A percentile compares a stretch with the other conserved stretches of the same genome.
These are phyloP conservation scores for Margaritifera margaritifera DNA, from an alignment of 2,888 invertebrate species.

Conservation along the genomic window DNA sequence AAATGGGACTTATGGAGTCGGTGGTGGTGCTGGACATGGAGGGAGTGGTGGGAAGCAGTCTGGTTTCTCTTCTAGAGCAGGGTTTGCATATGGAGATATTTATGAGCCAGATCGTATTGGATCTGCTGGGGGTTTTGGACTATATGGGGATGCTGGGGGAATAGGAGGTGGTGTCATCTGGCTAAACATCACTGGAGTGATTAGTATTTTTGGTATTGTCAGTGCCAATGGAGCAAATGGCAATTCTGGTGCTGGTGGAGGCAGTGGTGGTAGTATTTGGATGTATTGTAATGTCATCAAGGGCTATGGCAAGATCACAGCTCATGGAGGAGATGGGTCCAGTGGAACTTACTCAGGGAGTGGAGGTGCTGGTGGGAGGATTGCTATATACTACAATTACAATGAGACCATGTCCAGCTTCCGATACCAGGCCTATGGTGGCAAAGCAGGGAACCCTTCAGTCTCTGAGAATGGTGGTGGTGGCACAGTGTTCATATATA, in stretches of 20 bases:
- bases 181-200: conserved; percentile 57
- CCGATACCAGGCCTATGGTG: conserved; percentile 49
- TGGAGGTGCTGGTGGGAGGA: conserved; percentile 59
- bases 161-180: conserved; percentile 56
- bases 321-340: conserved; percentile 51
- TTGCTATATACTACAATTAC: conserved; percentile 54
- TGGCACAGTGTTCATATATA: conserved; percentile 55
- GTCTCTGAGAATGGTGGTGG: conserved; percentile 51
- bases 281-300: conserved; percentile 51
- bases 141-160: conserved; percentile 37
- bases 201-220: conserved; percentile 56
- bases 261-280: conserved; percentile 60
- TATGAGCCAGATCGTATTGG: conserved; percentile 57
- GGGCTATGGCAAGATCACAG: conserved; percentile 56
- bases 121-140: conserved; percentile 49
- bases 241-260: conserved; percentile 45
- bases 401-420: conserved; percentile 58
- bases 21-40: conserved; percentile 56
- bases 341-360: conserved; percentile 34
- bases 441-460: conserved; percentile 27
- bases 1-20: conserved; percentile 15
- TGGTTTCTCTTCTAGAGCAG: conserved; percentile 27
- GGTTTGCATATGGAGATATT: conserved; percentile 54
- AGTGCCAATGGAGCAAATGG: conserved; percentile 50
- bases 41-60: conserved; percentile 50